Conservation (phyloP, 2,888 invertebrate genomes). For the Phaonia tiefii region DNA sequence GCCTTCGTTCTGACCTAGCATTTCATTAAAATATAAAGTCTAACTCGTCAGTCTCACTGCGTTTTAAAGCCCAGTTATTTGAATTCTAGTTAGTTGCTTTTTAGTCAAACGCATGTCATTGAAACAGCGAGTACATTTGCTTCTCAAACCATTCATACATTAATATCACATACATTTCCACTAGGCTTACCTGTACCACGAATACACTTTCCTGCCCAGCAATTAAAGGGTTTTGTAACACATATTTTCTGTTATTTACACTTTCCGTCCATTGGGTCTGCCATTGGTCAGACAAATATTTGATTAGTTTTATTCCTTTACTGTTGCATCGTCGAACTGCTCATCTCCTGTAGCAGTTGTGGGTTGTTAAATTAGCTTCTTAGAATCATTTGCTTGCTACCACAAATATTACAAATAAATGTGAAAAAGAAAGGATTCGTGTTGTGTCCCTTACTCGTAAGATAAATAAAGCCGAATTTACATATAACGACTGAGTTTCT, state of each 20-base stretch:
- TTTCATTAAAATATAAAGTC: no score
- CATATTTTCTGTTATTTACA: conserved; percentile 11
- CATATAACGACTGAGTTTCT: conserved; percentile 29
- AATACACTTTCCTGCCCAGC: background rate
- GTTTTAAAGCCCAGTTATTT: no score
- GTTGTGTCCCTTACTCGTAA: conserved; percentile 13
- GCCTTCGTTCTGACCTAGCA: no score
- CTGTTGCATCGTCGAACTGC: conserved; percentile 15
- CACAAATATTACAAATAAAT: conserved; percentile 69
- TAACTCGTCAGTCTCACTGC: no score
- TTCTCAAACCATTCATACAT: no score
- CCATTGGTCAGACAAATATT: conserved; percentile 54
- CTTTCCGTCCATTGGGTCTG: background rate
- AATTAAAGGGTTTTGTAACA: conserved; percentile 41
- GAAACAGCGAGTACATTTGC: no score
- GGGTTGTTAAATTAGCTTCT: conserved; percentile 64
- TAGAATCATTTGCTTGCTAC: conserved; percentile 69
- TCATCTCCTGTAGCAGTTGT: conserved; percentile 10
- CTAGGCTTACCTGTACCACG: background rate
- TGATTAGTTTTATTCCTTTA: conserved; percentile 42
- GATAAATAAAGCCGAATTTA: conserved; percentile 43
- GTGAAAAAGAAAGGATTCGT: conserved; percentile 65
- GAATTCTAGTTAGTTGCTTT: no score
- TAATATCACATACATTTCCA: background rate
- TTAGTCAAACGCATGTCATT: no score